Conservation (phyloP, 2,113 vertebrate genomes). For the Hystrix brachyura region DNA sequence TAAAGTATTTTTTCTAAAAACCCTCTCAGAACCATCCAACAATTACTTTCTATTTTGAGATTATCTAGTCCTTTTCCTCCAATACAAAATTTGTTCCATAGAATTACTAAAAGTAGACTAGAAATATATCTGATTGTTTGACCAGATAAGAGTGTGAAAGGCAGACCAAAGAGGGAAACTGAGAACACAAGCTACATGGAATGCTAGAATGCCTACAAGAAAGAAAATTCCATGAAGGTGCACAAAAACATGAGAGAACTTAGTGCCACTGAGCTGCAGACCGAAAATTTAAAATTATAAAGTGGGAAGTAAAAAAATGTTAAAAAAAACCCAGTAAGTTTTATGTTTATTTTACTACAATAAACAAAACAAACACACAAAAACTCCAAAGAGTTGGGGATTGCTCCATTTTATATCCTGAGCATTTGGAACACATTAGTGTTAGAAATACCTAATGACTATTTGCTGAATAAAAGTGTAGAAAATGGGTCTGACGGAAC, state of each 20-base stretch:
- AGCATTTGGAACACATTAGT: background rate
- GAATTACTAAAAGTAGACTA: background rate
- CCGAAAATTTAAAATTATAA: background rate
- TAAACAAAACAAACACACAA: background rate
- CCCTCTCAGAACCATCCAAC: background rate
- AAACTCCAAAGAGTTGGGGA: background rate
- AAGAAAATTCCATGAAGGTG: background rate
- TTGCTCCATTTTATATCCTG: background rate
- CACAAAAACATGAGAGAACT: background rate
- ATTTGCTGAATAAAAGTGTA: background rate
- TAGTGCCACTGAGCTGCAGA: background rate
- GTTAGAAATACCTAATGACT: background rate
- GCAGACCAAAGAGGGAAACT: background rate
- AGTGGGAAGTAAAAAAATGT: background rate
- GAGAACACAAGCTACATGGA: background rate
- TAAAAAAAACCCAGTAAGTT: background rate
- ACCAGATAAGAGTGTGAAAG: background rate
- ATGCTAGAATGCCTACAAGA: background rate
- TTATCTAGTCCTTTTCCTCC: background rate
- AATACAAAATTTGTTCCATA: background rate
- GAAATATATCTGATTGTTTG: background rate
- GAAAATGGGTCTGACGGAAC: background rate
- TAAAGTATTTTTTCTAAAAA: background rate
- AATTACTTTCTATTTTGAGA: background rate
- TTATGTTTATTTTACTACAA: background rate